phyloP scores from a whole-genome alignment of 1,140 invertebrate genomes.

The Bombus superbus region DNA sequence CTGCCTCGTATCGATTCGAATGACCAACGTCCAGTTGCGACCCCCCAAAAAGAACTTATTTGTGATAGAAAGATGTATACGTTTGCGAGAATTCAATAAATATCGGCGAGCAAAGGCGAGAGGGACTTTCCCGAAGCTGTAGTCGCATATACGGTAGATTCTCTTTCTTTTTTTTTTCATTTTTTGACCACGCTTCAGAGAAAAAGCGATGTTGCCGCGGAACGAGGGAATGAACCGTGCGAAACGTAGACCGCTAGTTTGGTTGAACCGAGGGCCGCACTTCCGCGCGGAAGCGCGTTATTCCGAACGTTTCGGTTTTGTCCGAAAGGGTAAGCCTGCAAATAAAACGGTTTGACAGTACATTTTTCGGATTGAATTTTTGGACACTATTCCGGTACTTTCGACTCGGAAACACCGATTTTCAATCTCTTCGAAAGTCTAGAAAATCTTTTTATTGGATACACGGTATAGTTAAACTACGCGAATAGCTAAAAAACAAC shows the following conservation, averaged over 20 bases:
- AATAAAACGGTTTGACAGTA: neutral
- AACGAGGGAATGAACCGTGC: neutral
- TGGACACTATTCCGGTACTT: neutral
- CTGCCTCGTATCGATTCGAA: neutral
- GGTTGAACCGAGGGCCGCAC: neutral
- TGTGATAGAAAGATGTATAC: neutral
- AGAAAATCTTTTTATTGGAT: neutral
- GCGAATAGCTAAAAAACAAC: too few relatives aligned
- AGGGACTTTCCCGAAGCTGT: neutral
- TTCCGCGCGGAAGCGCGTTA: neutral
- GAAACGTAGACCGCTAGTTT: neutral
- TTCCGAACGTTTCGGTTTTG: neutral
- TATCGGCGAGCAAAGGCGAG: neutral
- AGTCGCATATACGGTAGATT: neutral
- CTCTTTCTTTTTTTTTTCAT: neutral
- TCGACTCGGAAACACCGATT: neutral
- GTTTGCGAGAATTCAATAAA: neutral
- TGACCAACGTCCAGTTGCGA: neutral
- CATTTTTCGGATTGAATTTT: neutral
- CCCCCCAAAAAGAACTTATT: neutral
- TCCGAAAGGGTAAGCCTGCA: too few relatives aligned
- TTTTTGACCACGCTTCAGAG: rapidly evolving
- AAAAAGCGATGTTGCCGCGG: neutral
- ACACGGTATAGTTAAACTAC: neutral
- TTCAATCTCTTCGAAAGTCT: neutral